Conservation (phyloP, 1,140 invertebrate genomes). For the Drosophila nasuta region DNA sequence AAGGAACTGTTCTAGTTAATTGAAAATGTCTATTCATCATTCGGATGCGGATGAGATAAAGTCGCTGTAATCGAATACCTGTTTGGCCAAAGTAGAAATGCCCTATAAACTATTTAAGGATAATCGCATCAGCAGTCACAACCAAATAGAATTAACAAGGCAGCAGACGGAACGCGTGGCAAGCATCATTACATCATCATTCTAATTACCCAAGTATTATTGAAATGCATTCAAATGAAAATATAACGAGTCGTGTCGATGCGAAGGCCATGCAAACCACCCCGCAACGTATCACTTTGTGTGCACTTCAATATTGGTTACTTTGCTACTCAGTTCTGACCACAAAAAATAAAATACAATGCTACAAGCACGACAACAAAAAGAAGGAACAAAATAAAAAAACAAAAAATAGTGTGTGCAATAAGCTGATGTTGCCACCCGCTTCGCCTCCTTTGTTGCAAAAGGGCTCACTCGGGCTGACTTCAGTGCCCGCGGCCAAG, state of each 20-base stretch:
- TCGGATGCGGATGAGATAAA: conserved; percentile 3
- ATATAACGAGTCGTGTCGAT: conserved; percentile 54
- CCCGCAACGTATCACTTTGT: conserved; percentile 53
- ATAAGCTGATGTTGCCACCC: not conserved
- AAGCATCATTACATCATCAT: conserved; percentile 78
- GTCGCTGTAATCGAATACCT: conserved; percentile 72
- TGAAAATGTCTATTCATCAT: conserved; percentile 81
- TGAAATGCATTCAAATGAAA: conserved; percentile 78
- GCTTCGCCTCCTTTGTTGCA: conserved; percentile 39
- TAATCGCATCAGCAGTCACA: conserved; percentile 67
- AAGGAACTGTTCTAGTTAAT: conserved; percentile 71
- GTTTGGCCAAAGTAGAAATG: conserved; percentile 27
- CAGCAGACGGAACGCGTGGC: conserved; percentile 50
- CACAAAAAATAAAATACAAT: conserved; percentile 49
- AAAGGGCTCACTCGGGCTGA: conserved; percentile 42
- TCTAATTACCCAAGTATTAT: conserved; percentile 84
- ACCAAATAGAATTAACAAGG: conserved; percentile 50
- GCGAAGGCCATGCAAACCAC: conserved; percentile 8
- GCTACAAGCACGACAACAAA: not conserved
- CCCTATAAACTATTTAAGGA: conserved; percentile 49
- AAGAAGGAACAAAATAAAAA: conserved; percentile 4
- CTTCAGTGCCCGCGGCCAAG: conserved; percentile 60
- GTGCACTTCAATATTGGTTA: conserved; percentile 54
- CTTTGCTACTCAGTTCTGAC: conserved; percentile 70
- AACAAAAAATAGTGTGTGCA: not conserved